Base-by-base conservation (phyloP, 2,797 vertebrate genomes). In the Eutrigla gurnardus region DNA sequence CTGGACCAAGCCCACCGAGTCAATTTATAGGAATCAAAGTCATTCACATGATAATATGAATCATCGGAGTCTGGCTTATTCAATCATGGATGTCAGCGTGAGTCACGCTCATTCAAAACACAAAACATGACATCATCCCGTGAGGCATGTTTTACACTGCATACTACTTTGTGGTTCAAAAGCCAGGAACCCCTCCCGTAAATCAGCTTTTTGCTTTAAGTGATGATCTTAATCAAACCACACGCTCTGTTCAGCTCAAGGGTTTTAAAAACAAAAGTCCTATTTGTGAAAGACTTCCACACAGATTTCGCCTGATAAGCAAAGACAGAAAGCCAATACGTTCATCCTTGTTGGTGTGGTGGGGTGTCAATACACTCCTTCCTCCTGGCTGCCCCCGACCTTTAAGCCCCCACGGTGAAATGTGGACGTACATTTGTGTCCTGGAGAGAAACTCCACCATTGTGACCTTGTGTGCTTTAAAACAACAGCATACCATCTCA, bases 1-100 rank as follows among this genome's bases (percentile, higher is more conserved):
- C 82, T 54, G 70, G n/a, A 12, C 83, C 89, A 86, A 2, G 86
- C 74, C 83, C 25, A 5, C 54, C 58, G 86, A 83, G 73, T 89
- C 83, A 82, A 4, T 40, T 57, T 50, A 43, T 7, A 62, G 66
- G 80, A 88, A 78, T 72, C 78, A 6, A 46, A 7, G 40, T 33
- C 62, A 50, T 65, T 69, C 71, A 54, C 3, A 49, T 42, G 45
- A 50, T 70, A 64, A 63, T 59, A 40, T 14, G 71, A 79, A 57
- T 47, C 57, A 32, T 65, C 35, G 5, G 63, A 77, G 65, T 75
- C 82, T 37, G 57, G 37, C 17, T 6, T 4, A 25, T 11, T 77
- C 35, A 42, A 18, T 18, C 11, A 8, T 12, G 42, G 3, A 5
- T 2, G 37, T 13, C 46, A 53, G 66, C 17, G 0, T 55, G 78